Percentiles rank a stretch among this genome's conserved stretches.
phyloP scores from a whole-genome alignment of 2,113 vertebrate species.

The Pomatorhinus ruficollis region DNA sequence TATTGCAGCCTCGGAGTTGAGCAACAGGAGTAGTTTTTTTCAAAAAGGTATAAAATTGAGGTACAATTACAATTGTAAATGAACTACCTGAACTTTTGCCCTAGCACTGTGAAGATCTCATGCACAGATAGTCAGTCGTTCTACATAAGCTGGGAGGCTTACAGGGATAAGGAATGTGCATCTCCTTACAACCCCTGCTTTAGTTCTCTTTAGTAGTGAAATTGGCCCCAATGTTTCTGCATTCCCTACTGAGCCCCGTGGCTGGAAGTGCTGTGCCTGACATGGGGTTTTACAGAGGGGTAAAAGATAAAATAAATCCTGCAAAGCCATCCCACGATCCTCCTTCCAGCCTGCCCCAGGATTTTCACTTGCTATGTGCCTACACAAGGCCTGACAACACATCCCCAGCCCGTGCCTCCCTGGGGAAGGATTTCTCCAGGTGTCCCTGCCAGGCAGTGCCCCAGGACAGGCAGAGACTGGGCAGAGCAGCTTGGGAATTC shows the following conservation, averaged over 20 bases:
- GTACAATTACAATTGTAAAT: background rate
- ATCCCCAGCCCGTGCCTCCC: background rate
- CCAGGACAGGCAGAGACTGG: background rate
- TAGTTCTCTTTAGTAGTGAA: background rate
- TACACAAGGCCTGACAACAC: background rate
- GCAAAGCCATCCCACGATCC: background rate
- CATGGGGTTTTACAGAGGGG: background rate
- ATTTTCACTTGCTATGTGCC: background rate
- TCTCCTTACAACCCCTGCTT: background rate
- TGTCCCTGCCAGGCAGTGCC: background rate
- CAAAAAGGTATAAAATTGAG: background rate
- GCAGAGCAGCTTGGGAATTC: rapidly evolving
- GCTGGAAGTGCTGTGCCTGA: background rate
- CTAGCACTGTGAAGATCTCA: background rate
- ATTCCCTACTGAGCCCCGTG: background rate
- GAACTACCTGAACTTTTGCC: background rate
- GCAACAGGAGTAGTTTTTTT: background rate
- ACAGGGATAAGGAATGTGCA: background rate
- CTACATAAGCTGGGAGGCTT: background rate
- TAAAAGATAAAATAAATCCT: background rate
- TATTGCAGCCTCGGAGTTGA: background rate
- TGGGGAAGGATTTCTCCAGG: background rate
- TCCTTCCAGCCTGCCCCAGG: background rate
- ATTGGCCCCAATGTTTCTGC: background rate
- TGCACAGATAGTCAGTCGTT: background rate